Conservation (phyloP, 2,797 vertebrate species). For the Eulemur mongoz region DNA sequence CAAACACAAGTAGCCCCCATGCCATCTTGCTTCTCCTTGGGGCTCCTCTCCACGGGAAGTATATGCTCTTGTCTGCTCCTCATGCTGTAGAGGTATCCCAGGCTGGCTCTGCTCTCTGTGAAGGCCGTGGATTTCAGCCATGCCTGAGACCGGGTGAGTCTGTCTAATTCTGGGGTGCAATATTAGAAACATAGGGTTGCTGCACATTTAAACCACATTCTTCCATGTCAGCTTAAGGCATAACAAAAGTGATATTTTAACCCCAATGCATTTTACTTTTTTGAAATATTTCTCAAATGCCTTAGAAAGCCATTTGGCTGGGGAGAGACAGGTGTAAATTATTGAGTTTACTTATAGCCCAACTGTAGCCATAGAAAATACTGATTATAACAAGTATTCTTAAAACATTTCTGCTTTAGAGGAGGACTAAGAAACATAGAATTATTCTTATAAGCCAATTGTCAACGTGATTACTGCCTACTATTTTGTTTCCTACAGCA, state of each 20-base stretch:
- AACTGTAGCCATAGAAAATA: neutral
- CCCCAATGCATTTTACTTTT: neutral
- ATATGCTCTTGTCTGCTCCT: neutral
- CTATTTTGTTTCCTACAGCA: conserved; percentile 39
- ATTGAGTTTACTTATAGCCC: neutral
- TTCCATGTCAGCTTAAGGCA: neutral
- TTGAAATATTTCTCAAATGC: conserved; percentile 20
- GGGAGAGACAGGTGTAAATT: neutral
- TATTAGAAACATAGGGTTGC: neutral
- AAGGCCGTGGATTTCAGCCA: neutral
- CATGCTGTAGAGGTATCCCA: neutral
- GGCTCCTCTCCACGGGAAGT: neutral
- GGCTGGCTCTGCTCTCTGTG: neutral
- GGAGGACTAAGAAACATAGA: neutral
- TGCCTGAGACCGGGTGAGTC: neutral
- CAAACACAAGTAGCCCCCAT: neutral
- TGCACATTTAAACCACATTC: neutral
- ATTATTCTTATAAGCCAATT: neutral
- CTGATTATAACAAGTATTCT: conserved; percentile 9
- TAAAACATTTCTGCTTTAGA: neutral
- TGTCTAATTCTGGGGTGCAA: neutral
- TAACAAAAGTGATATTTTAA: neutral
- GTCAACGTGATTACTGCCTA: neutral
- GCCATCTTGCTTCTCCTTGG: neutral
- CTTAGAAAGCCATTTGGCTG: neutral